Evolutionary conservation across 2,797 vertebrate species (phyloP).

Genomic region (Zenarchopterus dispar): DNA sequence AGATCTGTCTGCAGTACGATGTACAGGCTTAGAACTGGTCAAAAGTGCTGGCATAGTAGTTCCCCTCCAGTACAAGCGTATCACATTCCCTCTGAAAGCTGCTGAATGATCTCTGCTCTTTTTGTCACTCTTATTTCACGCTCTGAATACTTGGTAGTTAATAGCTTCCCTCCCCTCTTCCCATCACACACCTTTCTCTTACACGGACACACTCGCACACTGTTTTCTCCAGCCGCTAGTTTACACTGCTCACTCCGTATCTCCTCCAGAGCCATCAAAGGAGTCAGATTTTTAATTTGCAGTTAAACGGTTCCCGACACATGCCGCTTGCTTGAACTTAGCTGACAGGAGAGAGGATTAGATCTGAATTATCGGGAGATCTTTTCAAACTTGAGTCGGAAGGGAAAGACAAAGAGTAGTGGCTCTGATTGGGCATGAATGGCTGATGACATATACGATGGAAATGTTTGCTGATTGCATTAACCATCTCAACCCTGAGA

Average conservation of each 20-base stretch:
- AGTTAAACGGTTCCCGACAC: constrained; percentile 80
- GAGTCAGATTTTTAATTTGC: constrained; percentile 83
- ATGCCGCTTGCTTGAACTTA: constrained; percentile 75
- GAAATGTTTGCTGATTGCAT: constrained; percentile 37
- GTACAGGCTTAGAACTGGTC: constrained; percentile 46
- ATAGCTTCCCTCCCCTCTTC: constrained; percentile 78
- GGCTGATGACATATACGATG: constrained; percentile 27
- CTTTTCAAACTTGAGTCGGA: constrained; percentile 62
- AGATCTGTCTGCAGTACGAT: too few species aligned
- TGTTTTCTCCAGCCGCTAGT: constrained; percentile 62
- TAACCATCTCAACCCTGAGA: constrained; percentile 46
- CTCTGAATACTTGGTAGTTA: constrained; percentile 85
- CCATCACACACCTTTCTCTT: constrained; percentile 56
- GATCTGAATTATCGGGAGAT: constrained; percentile 74
- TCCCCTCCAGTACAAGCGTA: constrained; percentile 69
- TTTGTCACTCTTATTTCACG: constrained; percentile 84
- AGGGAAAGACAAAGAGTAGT: constrained; percentile 58
- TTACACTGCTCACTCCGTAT: constrained; percentile 69
- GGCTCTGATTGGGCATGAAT: constrained; percentile 62
- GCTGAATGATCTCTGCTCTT: constrained; percentile 80
- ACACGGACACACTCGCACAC: constrained; percentile 37
- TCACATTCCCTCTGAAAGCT: constrained; percentile 73
- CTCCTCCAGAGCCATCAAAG: constrained; percentile 70
- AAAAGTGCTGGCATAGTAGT: constrained; percentile 66
- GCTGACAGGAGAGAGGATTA: constrained; percentile 80